Percentiles rank a stretch among this genome's conserved stretches.
phyloP scores from a whole-genome alignment of 2,888 invertebrate species.

The Quadriops clusia region DNA sequence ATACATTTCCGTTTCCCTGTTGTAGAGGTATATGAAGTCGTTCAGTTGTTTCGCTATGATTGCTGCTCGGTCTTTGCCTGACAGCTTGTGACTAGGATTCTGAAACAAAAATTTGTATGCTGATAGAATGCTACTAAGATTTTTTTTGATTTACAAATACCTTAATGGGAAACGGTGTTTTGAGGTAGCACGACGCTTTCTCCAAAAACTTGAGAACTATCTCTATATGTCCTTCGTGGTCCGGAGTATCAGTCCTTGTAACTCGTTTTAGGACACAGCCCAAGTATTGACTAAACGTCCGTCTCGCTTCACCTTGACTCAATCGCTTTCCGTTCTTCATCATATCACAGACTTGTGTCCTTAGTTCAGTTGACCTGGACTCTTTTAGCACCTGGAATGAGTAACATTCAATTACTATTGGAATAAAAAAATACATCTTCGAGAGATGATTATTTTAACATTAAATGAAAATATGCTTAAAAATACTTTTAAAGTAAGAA shows the following conservation, averaged over 20 bases:
- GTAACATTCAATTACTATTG: too few relatives aligned
- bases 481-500: too few relatives aligned
- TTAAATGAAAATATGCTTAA: too few relatives aligned
- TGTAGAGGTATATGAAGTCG: constrained; percentile 75
- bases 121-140: not conserved
- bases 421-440: too few relatives aligned
- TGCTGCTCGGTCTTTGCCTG: constrained; percentile 71
- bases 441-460: too few relatives aligned
- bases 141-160: too few relatives aligned
- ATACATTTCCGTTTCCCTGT: constrained; percentile 69
- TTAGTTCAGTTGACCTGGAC: constrained; percentile 27
- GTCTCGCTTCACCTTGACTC: constrained; percentile 58
- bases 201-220: constrained; percentile 66
- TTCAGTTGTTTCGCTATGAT: constrained; percentile 73
- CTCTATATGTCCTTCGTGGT: constrained; percentile 48
- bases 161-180: constrained; percentile 54
- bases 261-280: constrained; percentile 60
- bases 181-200: constrained; percentile 57
- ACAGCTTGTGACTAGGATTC: constrained; percentile 59
- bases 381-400: constrained; percentile 35
- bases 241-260: constrained; percentile 39
- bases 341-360: constrained; percentile 37
- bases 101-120: constrained; percentile 37
- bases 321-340: constrained; percentile 53
- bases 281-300: constrained; percentile 67